A percentile compares a stretch with the other conserved stretches of the same genome.
These are phyloP conservation scores for Sipunculus nudus DNA, from an alignment of 2,888 invertebrate genomes.

Conservation along the genomic window DNA sequence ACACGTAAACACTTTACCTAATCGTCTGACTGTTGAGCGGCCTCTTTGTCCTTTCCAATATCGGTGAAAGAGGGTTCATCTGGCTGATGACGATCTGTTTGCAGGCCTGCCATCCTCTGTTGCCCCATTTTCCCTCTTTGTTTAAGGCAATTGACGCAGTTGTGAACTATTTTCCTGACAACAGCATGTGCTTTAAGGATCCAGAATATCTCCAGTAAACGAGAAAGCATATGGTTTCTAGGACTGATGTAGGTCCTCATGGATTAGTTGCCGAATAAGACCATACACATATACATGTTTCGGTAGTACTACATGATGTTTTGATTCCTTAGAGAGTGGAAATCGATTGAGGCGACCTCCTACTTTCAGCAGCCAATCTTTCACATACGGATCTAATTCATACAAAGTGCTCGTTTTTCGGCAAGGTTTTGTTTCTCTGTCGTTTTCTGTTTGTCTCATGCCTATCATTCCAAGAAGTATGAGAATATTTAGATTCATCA, in stretches of 20 bases:
- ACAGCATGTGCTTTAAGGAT: too few relatives aligned
- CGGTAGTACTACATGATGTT: slow-evolving; percentile 13
- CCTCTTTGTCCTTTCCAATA: not conserved
- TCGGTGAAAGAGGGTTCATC: not conserved
- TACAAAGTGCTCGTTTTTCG: not conserved
- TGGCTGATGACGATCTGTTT: not conserved
- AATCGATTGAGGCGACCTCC: slow-evolving; percentile 22
- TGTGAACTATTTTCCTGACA: too few relatives aligned
- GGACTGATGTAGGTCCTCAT: slow-evolving; percentile 14
- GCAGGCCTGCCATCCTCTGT: slow-evolving; percentile 1
- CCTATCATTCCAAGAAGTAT: too few relatives aligned
- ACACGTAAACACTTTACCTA: not conserved
- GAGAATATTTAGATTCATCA: too few relatives aligned
- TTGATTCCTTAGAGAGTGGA: not conserved
- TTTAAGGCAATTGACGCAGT: too few relatives aligned
- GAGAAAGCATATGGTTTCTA: not conserved
- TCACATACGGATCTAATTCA: slow-evolving; percentile 20
- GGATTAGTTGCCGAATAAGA: slow-evolving; percentile 31
- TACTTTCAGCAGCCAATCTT: slow-evolving; percentile 23
- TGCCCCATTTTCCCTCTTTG: too few relatives aligned
- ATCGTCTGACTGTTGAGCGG: not conserved
- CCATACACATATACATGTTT: slow-evolving; percentile 8
- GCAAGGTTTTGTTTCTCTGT: too few relatives aligned
- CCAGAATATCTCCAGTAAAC: not conserved
- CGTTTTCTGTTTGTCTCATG: too few relatives aligned